Conservation (phyloP, 2,888 invertebrate species). For the Ochlodes sylvanus region DNA sequence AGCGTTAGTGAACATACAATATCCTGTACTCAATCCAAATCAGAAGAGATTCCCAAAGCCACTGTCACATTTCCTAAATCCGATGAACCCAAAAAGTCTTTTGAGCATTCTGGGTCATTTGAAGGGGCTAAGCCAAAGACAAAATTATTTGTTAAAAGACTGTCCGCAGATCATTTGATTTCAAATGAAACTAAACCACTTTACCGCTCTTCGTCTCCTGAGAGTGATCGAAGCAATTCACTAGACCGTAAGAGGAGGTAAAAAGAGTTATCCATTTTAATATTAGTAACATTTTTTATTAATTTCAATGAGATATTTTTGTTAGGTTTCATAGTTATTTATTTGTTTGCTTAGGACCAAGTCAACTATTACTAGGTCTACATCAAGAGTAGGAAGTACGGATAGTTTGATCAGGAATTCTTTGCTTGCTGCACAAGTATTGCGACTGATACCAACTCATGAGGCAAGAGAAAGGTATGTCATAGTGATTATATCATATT, state of each 20-base stretch:
- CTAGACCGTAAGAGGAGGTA: slow-evolving; percentile 78
- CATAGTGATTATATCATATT: background rate
- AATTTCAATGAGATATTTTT: background rate
- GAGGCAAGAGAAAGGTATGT: slow-evolving; percentile 91
- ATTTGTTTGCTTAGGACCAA: slow-evolving; percentile 59
- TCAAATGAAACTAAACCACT: slow-evolving; percentile 72
- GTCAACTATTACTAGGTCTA: slow-evolving; percentile 73
- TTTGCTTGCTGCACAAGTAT: slow-evolving; percentile 91
- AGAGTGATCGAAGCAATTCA: slow-evolving; percentile 79
- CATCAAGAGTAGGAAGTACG: slow-evolving; percentile 81
- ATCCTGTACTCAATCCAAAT: slow-evolving; percentile 67
- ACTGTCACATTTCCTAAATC: slow-evolving; percentile 73
- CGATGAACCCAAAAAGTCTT: slow-evolving; percentile 69
- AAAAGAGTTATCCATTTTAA: slow-evolving; percentile 12
- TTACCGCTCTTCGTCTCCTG: slow-evolving; percentile 76
- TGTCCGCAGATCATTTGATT: slow-evolving; percentile 80
- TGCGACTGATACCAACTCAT: slow-evolving; percentile 92
- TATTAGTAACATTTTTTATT: background rate
- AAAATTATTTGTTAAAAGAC: slow-evolving; percentile 77
- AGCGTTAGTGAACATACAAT: slow-evolving; percentile 70
- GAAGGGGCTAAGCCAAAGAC: slow-evolving; percentile 76
- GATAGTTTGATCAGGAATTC: slow-evolving; percentile 90
- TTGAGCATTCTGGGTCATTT: slow-evolving; percentile 79
- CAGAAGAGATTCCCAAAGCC: slow-evolving; percentile 76
- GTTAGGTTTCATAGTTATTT: background rate